Base-by-base conservation (phyloP, 2,888 invertebrate species). In the Trichogramma evanescens region DNA sequence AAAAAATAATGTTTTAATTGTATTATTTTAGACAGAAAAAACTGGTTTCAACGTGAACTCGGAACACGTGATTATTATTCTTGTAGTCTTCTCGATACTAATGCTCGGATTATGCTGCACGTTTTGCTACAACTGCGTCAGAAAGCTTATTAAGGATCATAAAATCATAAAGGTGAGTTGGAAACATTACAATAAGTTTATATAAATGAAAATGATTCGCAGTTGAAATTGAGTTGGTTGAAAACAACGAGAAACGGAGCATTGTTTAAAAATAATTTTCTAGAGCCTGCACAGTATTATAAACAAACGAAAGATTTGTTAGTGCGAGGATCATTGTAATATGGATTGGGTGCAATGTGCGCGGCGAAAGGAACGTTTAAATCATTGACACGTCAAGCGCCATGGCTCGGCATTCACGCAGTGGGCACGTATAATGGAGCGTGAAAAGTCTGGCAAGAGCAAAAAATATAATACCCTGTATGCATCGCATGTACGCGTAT, bases 101-200 rank as follows among this genome's bases (percentile, higher is more conserved):
- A 83, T 95, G 57, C 87, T 89, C 49, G 92, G 93, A 41, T 91
- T 95, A 89, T 89, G 90, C 73, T 86, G 90, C 73, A 90, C 93
- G 49, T 92, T 94, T 78, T 83, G 93, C 65, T 91, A 91, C 80
- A 93, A 93, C 74, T 94, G 94, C 78, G 83, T 90, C 66, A 84
- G 88, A 68, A 94, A 95, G 75, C 83, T 95, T 46, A 85, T 91
- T 71, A 86, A 89, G 74, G 93, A 94, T 80, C 93, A 92, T 73
- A 86, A 88, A 71, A 88, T 91, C 70, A 93, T 93, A 71, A 88
- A 90, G 85, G 93, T 92, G 79, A 82, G 83, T 79, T 26, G 2
- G 62, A 26, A 46, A 52, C 49, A 13, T 55, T 38, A 4, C 13
- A 6, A 2, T 44, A 44, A n/a, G 3, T 13, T 26, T 44, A 53